A percentile compares a stretch with the other conserved stretches of the same genome.
phyloP scores from a whole-genome alignment of 2,888 invertebrate species.

The Fabriciana adippe region DNA sequence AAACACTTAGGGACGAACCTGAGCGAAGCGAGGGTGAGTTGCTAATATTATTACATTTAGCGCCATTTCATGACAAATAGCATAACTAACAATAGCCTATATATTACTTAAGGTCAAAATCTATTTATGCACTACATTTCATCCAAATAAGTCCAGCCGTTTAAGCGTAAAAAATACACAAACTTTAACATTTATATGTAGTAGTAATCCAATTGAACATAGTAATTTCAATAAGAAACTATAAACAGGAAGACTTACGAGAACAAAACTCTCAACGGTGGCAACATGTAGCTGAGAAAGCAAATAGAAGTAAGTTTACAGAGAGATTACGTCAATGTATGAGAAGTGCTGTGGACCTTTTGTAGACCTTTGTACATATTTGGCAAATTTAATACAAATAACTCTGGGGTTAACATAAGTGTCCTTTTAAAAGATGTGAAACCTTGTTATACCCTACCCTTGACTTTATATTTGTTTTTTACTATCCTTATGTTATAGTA shows the following conservation, averaged over 20 bases:
- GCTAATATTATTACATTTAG: too few relatives aligned
- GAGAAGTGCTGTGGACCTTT: background rate
- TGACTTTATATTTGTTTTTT: background rate
- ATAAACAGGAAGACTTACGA: too few relatives aligned
- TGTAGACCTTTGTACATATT: constrained; percentile 7
- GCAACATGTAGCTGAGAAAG: background rate
- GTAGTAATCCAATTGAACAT: too few relatives aligned
- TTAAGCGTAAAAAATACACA: background rate
- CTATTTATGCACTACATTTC: background rate
- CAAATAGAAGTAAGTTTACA: background rate
- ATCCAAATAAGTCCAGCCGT: background rate
- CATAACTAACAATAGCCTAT: background rate
- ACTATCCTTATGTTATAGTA: background rate
- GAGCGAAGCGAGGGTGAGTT: too few relatives aligned
- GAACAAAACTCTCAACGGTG: background rate
- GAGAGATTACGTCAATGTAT: background rate
- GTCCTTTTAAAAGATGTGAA: background rate
- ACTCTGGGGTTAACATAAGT: background rate
- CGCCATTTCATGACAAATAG: background rate
- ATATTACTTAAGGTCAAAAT: background rate
- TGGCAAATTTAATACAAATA: constrained; percentile 12
- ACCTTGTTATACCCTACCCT: background rate
- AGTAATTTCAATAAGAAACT: too few relatives aligned
- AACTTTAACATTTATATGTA: too few relatives aligned
- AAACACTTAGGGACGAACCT: too few relatives aligned